Percentiles rank a stretch among this genome's conserved stretches.
Conservation (phyloP, 2,113 vertebrate species). For the Alligator sinensis region DNA sequence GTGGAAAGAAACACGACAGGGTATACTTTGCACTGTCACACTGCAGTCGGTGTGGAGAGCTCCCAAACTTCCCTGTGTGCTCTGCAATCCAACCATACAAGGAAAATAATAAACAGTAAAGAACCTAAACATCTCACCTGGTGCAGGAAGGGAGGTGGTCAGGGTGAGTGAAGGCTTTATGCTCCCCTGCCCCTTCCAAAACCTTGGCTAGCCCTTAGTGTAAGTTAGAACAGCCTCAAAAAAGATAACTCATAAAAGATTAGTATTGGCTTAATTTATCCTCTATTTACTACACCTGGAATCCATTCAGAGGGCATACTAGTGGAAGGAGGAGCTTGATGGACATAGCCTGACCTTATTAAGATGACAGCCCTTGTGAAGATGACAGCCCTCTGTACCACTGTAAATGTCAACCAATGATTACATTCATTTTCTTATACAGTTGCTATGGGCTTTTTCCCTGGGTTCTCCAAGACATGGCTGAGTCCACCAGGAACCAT, state of each 20-base stretch:
- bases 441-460: neutral
- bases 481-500: neutral
- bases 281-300: neutral
- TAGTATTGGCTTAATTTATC: neutral
- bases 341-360: neutral
- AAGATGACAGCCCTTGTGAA: neutral
- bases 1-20: too few species aligned
- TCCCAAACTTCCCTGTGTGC: neutral
- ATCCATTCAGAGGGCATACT: neutral
- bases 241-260: neutral
- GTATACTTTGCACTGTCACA: neutral
- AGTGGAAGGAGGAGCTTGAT: neutral
- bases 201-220: neutral
- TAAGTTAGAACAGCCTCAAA: neutral
- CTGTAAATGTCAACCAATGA: neutral
- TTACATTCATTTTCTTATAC: neutral
- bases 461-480: neutral
- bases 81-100: neutral
- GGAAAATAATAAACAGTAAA: neutral
- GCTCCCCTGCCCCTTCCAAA: neutral
- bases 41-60: neutral
- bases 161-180: neutral
- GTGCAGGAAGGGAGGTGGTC: neutral
- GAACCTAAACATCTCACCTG: rapidly evolving
- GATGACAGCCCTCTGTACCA: neutral